phyloP scores from a whole-genome alignment of 2,888 invertebrate genomes.

The Drosophila anomelani region DNA sequence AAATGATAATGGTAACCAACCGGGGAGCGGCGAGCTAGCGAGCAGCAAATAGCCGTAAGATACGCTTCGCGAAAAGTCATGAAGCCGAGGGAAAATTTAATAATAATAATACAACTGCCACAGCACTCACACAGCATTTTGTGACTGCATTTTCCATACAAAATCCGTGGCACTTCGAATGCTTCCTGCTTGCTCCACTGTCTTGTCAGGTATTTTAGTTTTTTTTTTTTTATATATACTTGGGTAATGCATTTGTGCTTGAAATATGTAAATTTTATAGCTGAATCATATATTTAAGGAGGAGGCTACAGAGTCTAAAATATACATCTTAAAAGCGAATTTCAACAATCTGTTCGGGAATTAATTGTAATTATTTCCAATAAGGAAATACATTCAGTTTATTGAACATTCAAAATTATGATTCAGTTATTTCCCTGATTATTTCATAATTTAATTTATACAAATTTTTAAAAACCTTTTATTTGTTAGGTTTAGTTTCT shows the following conservation, averaged over 20 bases:
- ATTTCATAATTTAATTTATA: background rate
- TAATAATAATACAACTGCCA: constrained; percentile 60
- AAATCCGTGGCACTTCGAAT: constrained; percentile 29
- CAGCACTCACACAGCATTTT: constrained; percentile 24
- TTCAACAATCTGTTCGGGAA: background rate
- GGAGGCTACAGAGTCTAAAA: background rate
- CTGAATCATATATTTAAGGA: background rate
- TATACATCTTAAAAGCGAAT: no score
- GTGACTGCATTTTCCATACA: constrained; percentile 22
- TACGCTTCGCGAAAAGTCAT: constrained; percentile 59
- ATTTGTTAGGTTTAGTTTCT: no score
- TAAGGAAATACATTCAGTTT: background rate
- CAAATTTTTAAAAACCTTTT: background rate
- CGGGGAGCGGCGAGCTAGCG: constrained; percentile 26
- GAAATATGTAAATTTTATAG: background rate
- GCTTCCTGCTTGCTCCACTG: constrained; percentile 25
- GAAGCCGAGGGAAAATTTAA: constrained; percentile 60
- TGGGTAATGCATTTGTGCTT: background rate
- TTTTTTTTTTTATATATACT: background rate
- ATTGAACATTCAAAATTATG: background rate
- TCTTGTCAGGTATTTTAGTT: constrained; percentile 1
- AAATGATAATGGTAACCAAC: constrained; percentile 70
- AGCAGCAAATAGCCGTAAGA: constrained; percentile 61
- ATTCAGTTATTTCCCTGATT: background rate
- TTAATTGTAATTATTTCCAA: background rate